Evolutionary conservation across 2,888 invertebrate genomes (phyloP).

Genomic region (Agrotis exclamationis): DNA sequence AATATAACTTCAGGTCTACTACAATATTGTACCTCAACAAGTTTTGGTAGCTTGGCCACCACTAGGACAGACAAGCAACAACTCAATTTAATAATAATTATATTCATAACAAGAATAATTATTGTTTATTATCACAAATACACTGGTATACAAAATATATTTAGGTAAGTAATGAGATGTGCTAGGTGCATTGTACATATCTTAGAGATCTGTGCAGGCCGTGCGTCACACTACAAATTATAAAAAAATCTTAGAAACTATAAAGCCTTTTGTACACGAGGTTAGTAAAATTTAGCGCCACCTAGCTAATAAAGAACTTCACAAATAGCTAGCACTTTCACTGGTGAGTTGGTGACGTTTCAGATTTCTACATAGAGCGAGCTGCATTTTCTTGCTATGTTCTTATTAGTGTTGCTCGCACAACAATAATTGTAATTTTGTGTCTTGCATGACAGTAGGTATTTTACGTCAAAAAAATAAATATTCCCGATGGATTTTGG

Average conservation of each 20-base stretch:
- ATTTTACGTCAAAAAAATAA: no score
- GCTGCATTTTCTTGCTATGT: neutral
- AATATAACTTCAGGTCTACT: neutral
- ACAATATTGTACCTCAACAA: constrained; percentile 1
- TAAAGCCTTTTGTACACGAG: constrained; percentile 29
- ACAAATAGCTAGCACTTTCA: neutral
- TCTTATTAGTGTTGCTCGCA: neutral
- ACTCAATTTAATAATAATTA: constrained; percentile 28
- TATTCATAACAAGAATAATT: constrained; percentile 51
- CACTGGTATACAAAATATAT: constrained; percentile 57
- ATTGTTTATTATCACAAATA: constrained; percentile 55
- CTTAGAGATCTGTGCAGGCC: constrained; percentile 48
- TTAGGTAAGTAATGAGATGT: constrained; percentile 50
- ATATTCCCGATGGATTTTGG: neutral
- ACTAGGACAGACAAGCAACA: constrained; percentile 49
- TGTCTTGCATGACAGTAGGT: no score
- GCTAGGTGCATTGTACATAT: constrained; percentile 54
- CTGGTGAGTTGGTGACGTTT: neutral
- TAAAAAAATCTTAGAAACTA: constrained; percentile 33
- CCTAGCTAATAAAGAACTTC: neutral
- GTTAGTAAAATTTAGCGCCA: constrained; percentile 12
- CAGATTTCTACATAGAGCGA: neutral
- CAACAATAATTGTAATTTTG: neutral
- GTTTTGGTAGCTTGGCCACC: constrained; percentile 44
- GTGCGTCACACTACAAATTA: constrained; percentile 38